Evolutionary conservation across 2,797 vertebrate genomes (phyloP).

Genomic region (Coranthus polyacanthus): DNA sequence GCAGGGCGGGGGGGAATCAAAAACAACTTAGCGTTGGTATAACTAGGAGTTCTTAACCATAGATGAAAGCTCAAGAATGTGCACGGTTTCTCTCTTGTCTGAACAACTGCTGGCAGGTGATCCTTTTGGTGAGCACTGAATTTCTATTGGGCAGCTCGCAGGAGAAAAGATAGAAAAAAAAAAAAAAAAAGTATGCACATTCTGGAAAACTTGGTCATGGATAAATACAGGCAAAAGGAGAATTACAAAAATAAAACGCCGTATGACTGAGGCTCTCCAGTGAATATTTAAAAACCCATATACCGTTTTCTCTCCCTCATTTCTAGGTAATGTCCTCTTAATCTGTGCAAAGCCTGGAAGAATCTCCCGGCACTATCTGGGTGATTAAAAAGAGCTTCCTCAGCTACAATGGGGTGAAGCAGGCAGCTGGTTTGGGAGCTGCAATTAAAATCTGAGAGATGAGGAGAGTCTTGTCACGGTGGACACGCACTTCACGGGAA

Average conservation of each 20-base stretch:
- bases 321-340: slow-evolving; percentile 67
- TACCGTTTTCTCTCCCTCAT: slow-evolving; percentile 56
- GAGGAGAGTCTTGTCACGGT: slow-evolving; percentile 32
- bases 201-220: background rate
- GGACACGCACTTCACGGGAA: slow-evolving; percentile 3
- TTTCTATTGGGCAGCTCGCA: slow-evolving; percentile 16
- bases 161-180: background rate
- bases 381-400: slow-evolving; percentile 65
- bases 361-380: slow-evolving; percentile 55
- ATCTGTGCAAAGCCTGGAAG: slow-evolving; percentile 66
- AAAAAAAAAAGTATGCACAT: too few species aligned
- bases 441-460: slow-evolving; percentile 49
- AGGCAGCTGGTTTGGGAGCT: slow-evolving; percentile 34
- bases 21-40: slow-evolving; percentile 37
- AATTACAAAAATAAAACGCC: slow-evolving; percentile 49
- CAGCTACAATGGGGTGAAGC: slow-evolving; percentile 33
- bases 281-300: slow-evolving; percentile 61
- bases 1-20: slow-evolving; percentile 36
- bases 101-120: background rate
- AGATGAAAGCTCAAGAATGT: background rate
- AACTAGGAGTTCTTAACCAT: too few species aligned
- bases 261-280: slow-evolving; percentile 29
- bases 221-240: slow-evolving; percentile 40
- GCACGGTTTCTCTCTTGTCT: slow-evolving; percentile 1
- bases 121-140: slow-evolving; percentile 22